These are phyloP conservation scores for Drosophila kokeensis DNA, from an alignment of 2,888 invertebrate species.

Conservation along the genomic window DNA sequence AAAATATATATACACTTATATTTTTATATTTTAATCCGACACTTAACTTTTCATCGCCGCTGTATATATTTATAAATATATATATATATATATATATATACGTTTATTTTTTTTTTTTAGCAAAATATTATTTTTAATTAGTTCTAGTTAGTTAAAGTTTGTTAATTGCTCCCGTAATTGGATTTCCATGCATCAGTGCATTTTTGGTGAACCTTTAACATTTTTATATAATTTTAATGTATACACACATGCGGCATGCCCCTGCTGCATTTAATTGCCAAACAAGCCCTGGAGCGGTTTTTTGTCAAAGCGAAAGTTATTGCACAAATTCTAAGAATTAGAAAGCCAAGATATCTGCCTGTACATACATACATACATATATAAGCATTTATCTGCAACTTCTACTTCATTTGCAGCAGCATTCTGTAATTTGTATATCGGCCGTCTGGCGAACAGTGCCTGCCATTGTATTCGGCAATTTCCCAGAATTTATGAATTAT, in stretches of 20 bases:
- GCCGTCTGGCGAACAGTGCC: conserved; percentile 75
- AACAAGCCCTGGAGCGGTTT: conserved; percentile 36
- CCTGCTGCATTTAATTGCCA: conserved; percentile 48
- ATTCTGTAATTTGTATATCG: conserved; percentile 69
- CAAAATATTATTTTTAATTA: conserved; percentile 79
- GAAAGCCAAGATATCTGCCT: conserved; percentile 36
- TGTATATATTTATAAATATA: conserved; percentile 8
- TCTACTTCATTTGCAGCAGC: conserved; percentile 35
- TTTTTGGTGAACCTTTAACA: conserved; percentile 64
- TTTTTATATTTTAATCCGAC: conserved; percentile 22
- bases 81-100: background rate
- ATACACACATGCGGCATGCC: conserved; percentile 37
- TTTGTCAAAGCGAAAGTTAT: conserved; percentile 58
- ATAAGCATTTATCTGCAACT: conserved; percentile 40
- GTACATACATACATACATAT: conserved; percentile 20
- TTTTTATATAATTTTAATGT: conserved; percentile 60
- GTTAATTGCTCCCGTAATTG: conserved; percentile 84
- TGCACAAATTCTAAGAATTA: conserved; percentile 58
- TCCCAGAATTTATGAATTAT: conserved; percentile 85
- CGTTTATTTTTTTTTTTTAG: conserved; percentile 5
- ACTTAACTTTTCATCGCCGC: conserved; percentile 33
- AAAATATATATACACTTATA: background rate
- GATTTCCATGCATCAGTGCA: conserved; percentile 78
- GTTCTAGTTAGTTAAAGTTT: conserved; percentile 83
- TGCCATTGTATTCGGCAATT: conserved; percentile 83